These are phyloP conservation scores for Agrotis exclamationis DNA, from an alignment of 2,888 invertebrate species.

Conservation along the genomic window DNA sequence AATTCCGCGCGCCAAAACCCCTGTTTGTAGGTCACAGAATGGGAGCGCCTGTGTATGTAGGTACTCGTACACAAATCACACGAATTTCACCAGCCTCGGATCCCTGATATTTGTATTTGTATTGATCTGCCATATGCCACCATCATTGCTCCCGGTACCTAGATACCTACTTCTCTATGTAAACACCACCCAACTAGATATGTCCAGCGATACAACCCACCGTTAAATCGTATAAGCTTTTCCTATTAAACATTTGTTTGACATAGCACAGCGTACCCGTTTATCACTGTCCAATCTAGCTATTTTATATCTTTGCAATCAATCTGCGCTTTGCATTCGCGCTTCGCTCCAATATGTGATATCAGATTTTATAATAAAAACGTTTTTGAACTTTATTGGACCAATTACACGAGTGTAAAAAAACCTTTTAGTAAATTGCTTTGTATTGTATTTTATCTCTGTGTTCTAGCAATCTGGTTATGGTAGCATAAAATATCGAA, in stretches of 20 bases:
- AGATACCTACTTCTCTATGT: slow-evolving; percentile 29
- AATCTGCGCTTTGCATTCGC: slow-evolving; percentile 46
- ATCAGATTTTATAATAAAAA: slow-evolving; percentile 56
- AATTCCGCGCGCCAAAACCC: slow-evolving; percentile 66
- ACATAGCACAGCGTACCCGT: slow-evolving; percentile 25
- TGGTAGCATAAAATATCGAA: neutral
- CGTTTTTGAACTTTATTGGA: slow-evolving; percentile 58
- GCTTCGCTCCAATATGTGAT: slow-evolving; percentile 42
- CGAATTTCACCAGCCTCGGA: slow-evolving; percentile 67
- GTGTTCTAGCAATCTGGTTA: slow-evolving; percentile 8
- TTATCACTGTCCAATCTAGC: slow-evolving; percentile 50
- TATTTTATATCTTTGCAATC: slow-evolving; percentile 59
- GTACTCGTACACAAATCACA: slow-evolving; percentile 73
- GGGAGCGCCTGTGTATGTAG: slow-evolving; percentile 42
- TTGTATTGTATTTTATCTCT: slow-evolving; percentile 23
- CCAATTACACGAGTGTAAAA: slow-evolving; percentile 43
- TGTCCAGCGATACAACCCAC: slow-evolving; percentile 26
- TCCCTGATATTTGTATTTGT: slow-evolving; percentile 70
- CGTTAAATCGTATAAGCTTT: slow-evolving; percentile 35
- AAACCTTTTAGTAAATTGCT: slow-evolving; percentile 42
- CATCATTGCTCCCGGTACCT: slow-evolving; percentile 48
- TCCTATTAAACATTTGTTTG: slow-evolving; percentile 40
- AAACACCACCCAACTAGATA: slow-evolving; percentile 47
- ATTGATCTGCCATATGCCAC: slow-evolving; percentile 73
- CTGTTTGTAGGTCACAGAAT: slow-evolving; percentile 74